Percentiles rank a stretch among this genome's conserved stretches.
phyloP scores from a whole-genome alignment of 1,140 invertebrate species.

The Episyrphus balteatus region DNA sequence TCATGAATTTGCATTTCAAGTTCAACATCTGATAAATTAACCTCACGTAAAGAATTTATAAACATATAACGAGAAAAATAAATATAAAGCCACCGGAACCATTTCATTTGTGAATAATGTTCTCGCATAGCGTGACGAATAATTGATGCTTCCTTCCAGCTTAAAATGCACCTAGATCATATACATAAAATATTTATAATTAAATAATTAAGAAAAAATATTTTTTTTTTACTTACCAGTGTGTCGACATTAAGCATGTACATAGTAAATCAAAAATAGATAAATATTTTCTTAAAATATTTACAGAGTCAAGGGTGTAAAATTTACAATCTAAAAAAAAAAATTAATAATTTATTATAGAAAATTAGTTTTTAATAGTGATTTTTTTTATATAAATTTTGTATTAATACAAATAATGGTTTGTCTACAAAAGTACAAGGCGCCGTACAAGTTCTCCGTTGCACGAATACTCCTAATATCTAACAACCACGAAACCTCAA shows the following conservation, averaged over 20 bases:
- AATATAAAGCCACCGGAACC: conserved; percentile 86
- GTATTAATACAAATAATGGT: too few relatives aligned
- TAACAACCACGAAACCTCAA: too few relatives aligned
- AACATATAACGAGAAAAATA: conserved; percentile 83
- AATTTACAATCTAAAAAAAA: conserved; percentile 61
- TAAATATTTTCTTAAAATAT: conserved; percentile 78
- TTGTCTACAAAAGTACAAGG: too few relatives aligned
- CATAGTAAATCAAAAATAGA: conserved; percentile 71
- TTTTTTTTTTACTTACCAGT: conserved; percentile 46
- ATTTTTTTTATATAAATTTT: too few relatives aligned
- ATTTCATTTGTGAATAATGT: conserved; percentile 81
- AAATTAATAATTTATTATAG: neutral
- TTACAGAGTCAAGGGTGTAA: conserved; percentile 72
- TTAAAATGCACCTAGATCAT: conserved; percentile 45
- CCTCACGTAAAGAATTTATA: conserved; percentile 70
- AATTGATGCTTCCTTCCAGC: conserved; percentile 42
- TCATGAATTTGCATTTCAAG: conserved; percentile 63
- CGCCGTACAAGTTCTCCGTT: too few relatives aligned
- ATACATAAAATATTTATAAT: neutral
- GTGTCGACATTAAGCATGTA: conserved; percentile 59
- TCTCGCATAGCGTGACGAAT: conserved; percentile 67
- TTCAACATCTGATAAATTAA: conserved; percentile 59
- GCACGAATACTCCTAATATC: too few relatives aligned
- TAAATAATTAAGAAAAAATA: neutral
- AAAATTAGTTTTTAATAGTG: too few relatives aligned